phyloP scores from a whole-genome alignment of 1,140 invertebrate genomes.

The Nephotettix cincticeps region DNA sequence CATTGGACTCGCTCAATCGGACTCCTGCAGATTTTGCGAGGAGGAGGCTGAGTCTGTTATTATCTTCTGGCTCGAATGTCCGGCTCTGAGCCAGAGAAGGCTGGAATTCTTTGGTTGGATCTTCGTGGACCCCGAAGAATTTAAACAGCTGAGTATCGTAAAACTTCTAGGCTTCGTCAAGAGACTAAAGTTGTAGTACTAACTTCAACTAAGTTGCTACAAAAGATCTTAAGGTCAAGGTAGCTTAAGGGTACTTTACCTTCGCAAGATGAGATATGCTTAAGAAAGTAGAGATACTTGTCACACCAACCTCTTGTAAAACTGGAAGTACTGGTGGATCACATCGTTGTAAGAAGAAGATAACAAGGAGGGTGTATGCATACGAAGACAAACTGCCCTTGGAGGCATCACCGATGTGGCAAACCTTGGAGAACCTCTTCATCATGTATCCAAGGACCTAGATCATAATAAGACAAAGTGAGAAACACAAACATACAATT shows the following conservation, averaged over 20 bases:
- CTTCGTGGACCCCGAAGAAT: not conserved
- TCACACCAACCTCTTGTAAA: constrained; percentile 49
- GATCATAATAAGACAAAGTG: too few species aligned
- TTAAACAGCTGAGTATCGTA: not conserved
- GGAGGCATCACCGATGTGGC: constrained; percentile 64
- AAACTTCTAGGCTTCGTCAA: not conserved
- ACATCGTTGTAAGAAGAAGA: constrained; percentile 61
- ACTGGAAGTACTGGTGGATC: constrained; percentile 61
- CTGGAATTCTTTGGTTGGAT: too few species aligned
- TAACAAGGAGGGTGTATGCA: constrained; percentile 61
- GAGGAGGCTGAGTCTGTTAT: too few species aligned
- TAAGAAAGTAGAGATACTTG: not conserved
- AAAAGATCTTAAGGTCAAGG: not conserved
- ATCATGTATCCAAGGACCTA: constrained; percentile 57
- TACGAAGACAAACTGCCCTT: constrained; percentile 63
- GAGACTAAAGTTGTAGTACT: not conserved
- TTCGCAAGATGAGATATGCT: not conserved
- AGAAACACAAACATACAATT: too few species aligned
- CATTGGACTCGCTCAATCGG: too few species aligned
- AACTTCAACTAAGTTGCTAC: not conserved
- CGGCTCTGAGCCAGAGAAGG: too few species aligned
- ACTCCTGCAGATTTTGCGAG: too few species aligned
- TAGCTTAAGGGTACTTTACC: not conserved
- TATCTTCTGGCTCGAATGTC: too few species aligned
- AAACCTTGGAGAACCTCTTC: constrained; percentile 61